A percentile compares a stretch with the other conserved stretches of the same genome.
These are phyloP conservation scores for Drosophila subpulchrella DNA, from an alignment of 1,140 invertebrate genomes.

Conservation along the genomic window DNA sequence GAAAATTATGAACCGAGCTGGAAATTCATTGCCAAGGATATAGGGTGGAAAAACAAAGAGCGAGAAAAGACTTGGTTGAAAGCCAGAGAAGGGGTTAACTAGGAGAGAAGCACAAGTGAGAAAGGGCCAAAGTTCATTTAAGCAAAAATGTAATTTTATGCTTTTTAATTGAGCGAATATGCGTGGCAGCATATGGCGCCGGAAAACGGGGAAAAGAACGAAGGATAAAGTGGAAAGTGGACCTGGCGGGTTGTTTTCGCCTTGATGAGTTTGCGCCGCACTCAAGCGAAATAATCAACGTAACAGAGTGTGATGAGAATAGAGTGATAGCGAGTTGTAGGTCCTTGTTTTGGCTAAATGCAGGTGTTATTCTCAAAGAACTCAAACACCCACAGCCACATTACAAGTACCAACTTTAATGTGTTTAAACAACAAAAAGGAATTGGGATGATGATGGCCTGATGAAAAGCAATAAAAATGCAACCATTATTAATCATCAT, in stretches of 20 bases:
- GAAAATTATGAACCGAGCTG: constrained; percentile 10
- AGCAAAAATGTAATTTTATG: constrained; percentile 82
- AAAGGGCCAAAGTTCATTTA: constrained; percentile 66
- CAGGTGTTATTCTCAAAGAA: constrained; percentile 31
- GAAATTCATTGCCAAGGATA: constrained; percentile 11
- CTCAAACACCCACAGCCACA: not conserved
- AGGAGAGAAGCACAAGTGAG: constrained; percentile 1
- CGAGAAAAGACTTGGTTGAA: not conserved
- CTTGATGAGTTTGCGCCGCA: constrained; percentile 79
- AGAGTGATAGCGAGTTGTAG: constrained; percentile 15
- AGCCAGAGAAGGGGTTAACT: constrained; percentile 1
- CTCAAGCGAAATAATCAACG: constrained; percentile 75
- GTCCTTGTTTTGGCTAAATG: constrained; percentile 19
- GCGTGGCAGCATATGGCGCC: constrained; percentile 69
- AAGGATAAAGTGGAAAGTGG: constrained; percentile 33
- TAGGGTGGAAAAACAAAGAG: not conserved
- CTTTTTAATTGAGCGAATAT: constrained; percentile 83
- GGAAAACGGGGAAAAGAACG: constrained; percentile 23
- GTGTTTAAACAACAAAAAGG: constrained; percentile 64
- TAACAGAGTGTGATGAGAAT: constrained; percentile 37
- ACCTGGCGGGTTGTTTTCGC: constrained; percentile 38
- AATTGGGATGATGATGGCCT: constrained; percentile 18
- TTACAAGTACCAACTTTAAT: constrained; percentile 41
- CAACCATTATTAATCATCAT: constrained; percentile 83
- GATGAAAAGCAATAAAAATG: constrained; percentile 83